Percentiles rank a stretch among this genome's conserved stretches.
Evolutionary conservation across 2,888 invertebrate genomes (phyloP).

Genomic region (Gortyna flavago): DNA sequence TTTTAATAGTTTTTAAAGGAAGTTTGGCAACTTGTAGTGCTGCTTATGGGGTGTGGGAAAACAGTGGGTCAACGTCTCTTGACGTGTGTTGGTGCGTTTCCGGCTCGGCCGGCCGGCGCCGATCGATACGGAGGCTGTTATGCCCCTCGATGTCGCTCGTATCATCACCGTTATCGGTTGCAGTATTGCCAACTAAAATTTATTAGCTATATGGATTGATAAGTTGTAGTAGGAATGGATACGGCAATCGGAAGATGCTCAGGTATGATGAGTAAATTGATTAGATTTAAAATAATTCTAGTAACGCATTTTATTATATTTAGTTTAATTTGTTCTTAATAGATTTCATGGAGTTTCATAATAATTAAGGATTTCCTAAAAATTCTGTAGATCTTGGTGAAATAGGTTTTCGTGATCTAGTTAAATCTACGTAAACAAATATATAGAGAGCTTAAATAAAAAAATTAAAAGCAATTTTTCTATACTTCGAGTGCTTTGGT

Average conservation of each 20-base stretch:
- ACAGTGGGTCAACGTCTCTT: not conserved
- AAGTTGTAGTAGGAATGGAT: not conserved
- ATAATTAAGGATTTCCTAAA: not conserved
- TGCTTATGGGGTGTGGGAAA: not conserved
- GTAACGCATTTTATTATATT: not conserved
- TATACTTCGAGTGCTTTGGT: not conserved
- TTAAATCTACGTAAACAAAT: not conserved
- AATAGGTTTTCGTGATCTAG: conserved; percentile 2
- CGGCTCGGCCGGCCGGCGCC: not conserved
- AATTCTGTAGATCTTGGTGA: not conserved
- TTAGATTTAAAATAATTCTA: no score
- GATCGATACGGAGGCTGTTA: conserved; percentile 31
- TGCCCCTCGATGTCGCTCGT: not conserved
- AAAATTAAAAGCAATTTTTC: no score
- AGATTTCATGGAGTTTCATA: not conserved
- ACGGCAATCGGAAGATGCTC: not conserved
- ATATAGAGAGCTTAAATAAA: no score
- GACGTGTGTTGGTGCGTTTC: conserved; percentile 4
- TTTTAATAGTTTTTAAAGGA: not conserved
- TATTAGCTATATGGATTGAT: not conserved
- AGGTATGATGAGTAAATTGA: conserved; percentile 18
- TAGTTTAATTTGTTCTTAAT: not conserved
- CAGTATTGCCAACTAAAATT: conserved; percentile 22
- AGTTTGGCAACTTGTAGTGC: not conserved
- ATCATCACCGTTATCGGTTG: not conserved